Percentiles rank a stretch among this genome's conserved stretches.
phyloP scores from a whole-genome alignment of 2,797 vertebrate species.

The Stomatorhinus walkeri region DNA sequence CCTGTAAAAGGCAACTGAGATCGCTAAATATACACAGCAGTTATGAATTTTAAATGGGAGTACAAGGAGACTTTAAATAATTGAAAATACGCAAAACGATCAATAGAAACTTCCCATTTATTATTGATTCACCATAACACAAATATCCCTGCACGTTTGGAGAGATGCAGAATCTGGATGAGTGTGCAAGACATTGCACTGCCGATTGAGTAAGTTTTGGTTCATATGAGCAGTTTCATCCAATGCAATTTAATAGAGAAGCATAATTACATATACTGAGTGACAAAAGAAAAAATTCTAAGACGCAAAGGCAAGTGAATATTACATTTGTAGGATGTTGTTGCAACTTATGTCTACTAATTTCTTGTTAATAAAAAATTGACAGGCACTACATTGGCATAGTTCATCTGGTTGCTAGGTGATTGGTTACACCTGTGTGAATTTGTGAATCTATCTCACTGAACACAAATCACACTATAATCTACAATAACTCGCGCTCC shows the following conservation, averaged over 20 bases:
- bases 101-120: conserved; percentile 16
- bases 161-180: not conserved
- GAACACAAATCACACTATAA: not conserved
- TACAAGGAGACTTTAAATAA: conserved; percentile 12
- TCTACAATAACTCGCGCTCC: not conserved
- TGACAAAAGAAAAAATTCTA: not conserved
- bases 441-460: not conserved
- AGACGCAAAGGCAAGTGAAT: not conserved
- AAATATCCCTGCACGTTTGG: not conserved
- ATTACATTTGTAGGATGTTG: not conserved
- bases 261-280: not conserved
- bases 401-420: not conserved
- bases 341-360: not conserved
- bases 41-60: conserved; percentile 10
- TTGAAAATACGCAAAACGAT: conserved; percentile 14
- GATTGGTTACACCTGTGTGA: not conserved
- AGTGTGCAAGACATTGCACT: too few relatives aligned
- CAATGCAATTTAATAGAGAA: not conserved
- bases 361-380: not conserved
- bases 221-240: not conserved
- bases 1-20: not conserved
- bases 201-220: not conserved
- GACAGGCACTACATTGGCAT: not conserved
- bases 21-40: not conserved
- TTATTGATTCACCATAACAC: conserved; percentile 15